Evolutionary conservation across 2,113 vertebrate genomes (phyloP), one percentile per base, ranked within the genome.

Genomic region (Dipodomys merriami): DNA sequence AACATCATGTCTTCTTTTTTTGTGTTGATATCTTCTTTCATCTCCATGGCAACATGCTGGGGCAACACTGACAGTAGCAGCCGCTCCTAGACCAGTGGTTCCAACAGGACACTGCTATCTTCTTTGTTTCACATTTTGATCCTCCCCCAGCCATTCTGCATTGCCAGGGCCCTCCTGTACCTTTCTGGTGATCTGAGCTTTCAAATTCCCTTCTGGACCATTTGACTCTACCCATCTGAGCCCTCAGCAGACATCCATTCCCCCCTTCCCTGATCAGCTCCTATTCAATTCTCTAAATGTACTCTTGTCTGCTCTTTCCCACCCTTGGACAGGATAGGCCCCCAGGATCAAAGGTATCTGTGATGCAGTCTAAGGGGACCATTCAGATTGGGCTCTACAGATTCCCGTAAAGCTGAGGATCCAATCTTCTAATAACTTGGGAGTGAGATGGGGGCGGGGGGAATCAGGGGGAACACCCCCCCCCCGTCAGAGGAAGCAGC

Each of bases 1-100:
- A 99, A 99, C 99, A 99, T 99, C 99, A 99, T 99, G 98, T 99
- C 98, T 98, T 99, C 99, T 97, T 99, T 99, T 98, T 99, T 99
- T 94, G 99, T 99, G 97, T 98, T 99, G 98, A 99, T 99, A 98
- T 99, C 99, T 98, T 99, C 99, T 98, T 99, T 99, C 99, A 99
- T 99, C 98, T 99, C 99, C 99, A 99, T 99, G 97, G 99, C 99
- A 97, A 99, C 99, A 0, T 99, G 99, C 97, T 99, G 99, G 73
- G 99, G 99, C 98, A 99, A 98, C 94, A 99, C 99, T 0, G 99
- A 99, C 72, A 99, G 98, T 98, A 99, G 98, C 98, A 99, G 98
- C 90, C 99, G 98, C 97, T 99, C 99, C 99, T 99, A 98, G 92
- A 94, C 96, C 96, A 82, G 74, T 44, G 72, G 93, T 93, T 93